phyloP scores from a whole-genome alignment of 2,797 vertebrate genomes.

The Diplodus puntazzo region DNA sequence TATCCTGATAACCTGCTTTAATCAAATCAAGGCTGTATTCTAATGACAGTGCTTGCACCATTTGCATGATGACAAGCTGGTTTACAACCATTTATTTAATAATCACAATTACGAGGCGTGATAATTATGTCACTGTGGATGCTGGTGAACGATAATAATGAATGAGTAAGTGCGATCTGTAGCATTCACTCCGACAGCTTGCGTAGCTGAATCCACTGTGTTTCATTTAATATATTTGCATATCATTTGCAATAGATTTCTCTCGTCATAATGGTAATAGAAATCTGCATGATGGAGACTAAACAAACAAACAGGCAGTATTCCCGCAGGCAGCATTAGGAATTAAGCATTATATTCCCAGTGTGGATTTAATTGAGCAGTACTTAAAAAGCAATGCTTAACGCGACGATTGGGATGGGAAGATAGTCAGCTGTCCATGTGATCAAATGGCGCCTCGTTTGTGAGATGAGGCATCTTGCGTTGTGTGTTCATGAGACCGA shows the following conservation, averaged over 20 bases:
- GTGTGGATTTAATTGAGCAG: neutral
- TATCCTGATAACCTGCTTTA: neutral
- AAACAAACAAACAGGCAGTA: constrained; percentile 9
- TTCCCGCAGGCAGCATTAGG: constrained; percentile 2
- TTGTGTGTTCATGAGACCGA: neutral
- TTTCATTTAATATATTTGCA: neutral
- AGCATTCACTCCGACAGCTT: constrained; percentile 1
- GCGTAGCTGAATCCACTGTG: neutral
- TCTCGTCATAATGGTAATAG: neutral
- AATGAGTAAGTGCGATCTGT: constrained; percentile 1
- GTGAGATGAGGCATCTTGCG: neutral
- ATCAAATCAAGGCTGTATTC: neutral
- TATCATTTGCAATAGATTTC: neutral
- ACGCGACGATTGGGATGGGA: neutral
- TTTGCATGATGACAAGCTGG: constrained; percentile 19
- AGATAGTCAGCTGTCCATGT: neutral
- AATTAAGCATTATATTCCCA: neutral
- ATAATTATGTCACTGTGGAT: constrained; percentile 19
- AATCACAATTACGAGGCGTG: constrained; percentile 4
- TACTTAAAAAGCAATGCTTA: constrained; percentile 3
- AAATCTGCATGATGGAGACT: neutral
- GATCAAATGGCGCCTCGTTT: neutral
- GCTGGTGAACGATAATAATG: neutral
- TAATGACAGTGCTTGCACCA: neutral
- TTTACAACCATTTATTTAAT: constrained; percentile 8